Evolutionary conservation across 2,113 vertebrate genomes (phyloP), one percentile per base, ranked within the genome.

Genomic region (Hepsetus odoe): DNA sequence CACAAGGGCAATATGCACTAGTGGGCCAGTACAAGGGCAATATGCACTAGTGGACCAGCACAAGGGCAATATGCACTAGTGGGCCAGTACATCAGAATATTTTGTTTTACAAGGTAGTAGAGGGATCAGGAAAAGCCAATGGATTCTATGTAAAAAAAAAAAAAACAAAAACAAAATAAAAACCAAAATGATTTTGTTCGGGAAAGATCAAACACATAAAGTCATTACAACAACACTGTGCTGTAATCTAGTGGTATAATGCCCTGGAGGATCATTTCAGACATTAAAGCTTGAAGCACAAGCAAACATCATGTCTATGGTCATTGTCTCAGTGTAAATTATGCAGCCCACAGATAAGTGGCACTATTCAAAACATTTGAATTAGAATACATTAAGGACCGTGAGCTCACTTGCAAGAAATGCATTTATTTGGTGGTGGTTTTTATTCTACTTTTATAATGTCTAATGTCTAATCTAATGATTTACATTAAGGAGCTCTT

Each of bases 41-140:
- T 76, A 82, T n/a, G 5, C 12, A 49, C 1, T 61, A 53, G 26
- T 42, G 40, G 11, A 73, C 71, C 30, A 72, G 46, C 55, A 56
- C 24, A 11, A 32, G 40, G 67, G 81, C 49, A 40, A 70, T 76
- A 82, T n/a, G 5, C 12, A 49, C 1, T 61, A 53, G 26, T 42
- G 40, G 11, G 71, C 71, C 30, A 72, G 46, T 16, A 38, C 62
- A 71, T 55, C 8, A 77, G 65, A 51, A 71, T 79, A 38, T 79
- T 83, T 88, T 86, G 82, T 85, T 85, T 86, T 85, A 65, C 72
- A 74, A 55, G 26, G 42, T 8, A n/a, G 71, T 44, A 58, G 38
- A 55, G 56, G 38, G 80, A 53, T 44, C 33, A 84, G 84, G 81
- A 79, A 51, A 38, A 32, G 20, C 22, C 0, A 75, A 82, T 35